Conservation (phyloP, 92 coral and sea anemone genomes). For the Muricea muricata region DNA sequence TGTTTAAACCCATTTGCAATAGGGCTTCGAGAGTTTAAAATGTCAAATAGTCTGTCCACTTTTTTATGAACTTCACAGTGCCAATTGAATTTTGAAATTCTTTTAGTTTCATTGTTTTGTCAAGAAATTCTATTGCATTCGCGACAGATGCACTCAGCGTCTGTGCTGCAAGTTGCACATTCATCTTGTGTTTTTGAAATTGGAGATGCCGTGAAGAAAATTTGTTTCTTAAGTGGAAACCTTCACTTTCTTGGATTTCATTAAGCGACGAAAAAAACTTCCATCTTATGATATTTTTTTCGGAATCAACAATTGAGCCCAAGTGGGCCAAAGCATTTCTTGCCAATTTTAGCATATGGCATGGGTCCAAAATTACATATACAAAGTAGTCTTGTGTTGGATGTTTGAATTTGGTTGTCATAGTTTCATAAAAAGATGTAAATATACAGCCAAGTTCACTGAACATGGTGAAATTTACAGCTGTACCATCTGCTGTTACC, state of each 20-base stretch:
- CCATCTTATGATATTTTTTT: not conserved
- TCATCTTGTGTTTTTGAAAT: conserved; percentile 23
- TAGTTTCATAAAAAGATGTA: not conserved
- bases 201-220: not conserved
- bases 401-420: conserved; percentile 4
- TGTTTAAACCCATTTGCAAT: not conserved
- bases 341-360: conserved; percentile 1
- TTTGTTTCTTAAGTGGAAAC: not conserved
- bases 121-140: conserved; percentile 20
- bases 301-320: not conserved
- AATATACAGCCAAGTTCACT: not conserved
- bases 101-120: not conserved
- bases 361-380: not conserved
- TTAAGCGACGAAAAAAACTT: not conserved
- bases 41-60: conserved; percentile 13
- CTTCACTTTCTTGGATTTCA: conserved; percentile 16
- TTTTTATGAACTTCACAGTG: not conserved
- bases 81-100: not conserved
- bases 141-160: conserved; percentile 22
- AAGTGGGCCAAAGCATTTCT: not conserved
- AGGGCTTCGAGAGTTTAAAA: conserved; percentile 23
- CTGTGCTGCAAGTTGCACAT: conserved; percentile 20
- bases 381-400: not conserved
- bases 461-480: not conserved
- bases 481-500: conserved; percentile 7